Conservation (phyloP, 2,113 vertebrate genomes). For the Macaca nemestrina region DNA sequence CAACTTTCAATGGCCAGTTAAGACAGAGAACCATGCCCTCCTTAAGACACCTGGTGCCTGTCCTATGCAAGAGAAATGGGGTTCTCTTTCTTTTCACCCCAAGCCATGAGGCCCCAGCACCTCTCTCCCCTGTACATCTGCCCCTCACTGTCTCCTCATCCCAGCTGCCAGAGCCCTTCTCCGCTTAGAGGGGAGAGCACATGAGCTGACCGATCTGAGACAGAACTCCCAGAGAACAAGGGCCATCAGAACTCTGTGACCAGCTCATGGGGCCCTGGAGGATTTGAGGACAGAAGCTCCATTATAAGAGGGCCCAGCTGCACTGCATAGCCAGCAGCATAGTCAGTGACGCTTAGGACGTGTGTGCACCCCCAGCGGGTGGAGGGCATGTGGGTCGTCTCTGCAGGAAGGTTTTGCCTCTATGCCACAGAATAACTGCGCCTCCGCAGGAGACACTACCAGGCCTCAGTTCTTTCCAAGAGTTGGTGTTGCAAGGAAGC, state of each 20-base stretch:
- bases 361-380: fast-evolving
- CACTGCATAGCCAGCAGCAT: too few relatives aligned
- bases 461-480: fast-evolving
- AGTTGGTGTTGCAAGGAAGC: background rate
- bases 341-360: fast-evolving
- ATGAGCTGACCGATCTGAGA: fast-evolving
- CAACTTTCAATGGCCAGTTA: background rate
- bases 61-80: background rate
- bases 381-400: fast-evolving
- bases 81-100: background rate
- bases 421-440: fast-evolving
- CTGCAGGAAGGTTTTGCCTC: background rate
- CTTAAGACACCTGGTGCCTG: background rate
- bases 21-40: fast-evolving
- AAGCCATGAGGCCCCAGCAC: background rate
- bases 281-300: fast-evolving
- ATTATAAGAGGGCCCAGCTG: fast-evolving
- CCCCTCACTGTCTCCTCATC: background rate
- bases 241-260: background rate
- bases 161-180: background rate
- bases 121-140: fast-evolving
- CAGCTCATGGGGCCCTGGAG: background rate
- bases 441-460: background rate
- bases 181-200: background rate
- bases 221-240: background rate